Evolutionary conservation across 2,888 invertebrate genomes (phyloP).

Genomic region (Agriopis leucophaearia): DNA sequence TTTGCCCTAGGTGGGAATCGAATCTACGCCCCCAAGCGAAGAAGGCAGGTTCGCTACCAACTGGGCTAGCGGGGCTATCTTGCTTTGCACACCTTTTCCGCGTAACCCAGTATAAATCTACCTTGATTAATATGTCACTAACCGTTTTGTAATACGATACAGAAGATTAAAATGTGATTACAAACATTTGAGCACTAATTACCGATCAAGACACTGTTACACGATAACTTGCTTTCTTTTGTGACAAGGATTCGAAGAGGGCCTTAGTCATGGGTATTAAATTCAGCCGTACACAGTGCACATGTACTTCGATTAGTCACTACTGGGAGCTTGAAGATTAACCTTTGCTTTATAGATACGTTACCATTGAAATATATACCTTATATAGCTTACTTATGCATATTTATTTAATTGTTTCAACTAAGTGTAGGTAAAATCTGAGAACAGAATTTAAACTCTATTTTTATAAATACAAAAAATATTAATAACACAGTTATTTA

Average conservation of each 20-base stretch:
- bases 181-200: background rate
- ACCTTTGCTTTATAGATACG: background rate
- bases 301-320: constrained; percentile 17
- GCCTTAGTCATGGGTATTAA: constrained; percentile 29
- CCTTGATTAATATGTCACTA: too few species aligned
- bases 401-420: too few species aligned
- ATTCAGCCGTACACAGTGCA: constrained; percentile 9
- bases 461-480: too few species aligned
- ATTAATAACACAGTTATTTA: too few species aligned
- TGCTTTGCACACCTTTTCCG: too few species aligned
- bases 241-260: constrained; percentile 1
- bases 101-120: background rate
- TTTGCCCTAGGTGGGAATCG: too few species aligned
- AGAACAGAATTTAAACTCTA: too few species aligned
- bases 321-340: constrained; percentile 9
- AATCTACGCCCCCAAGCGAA: too few species aligned
- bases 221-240: background rate
- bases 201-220: background rate
- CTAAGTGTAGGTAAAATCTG: too few species aligned
- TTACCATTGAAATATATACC: background rate
- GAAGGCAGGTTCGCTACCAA: too few species aligned
- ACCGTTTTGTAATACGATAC: constrained; percentile 5
- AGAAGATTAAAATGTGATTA: background rate
- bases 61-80: too few species aligned
- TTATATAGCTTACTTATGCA: too few species aligned